Base-by-base conservation (phyloP, 2,888 invertebrate species). In the Zygogramma bicolorata region DNA sequence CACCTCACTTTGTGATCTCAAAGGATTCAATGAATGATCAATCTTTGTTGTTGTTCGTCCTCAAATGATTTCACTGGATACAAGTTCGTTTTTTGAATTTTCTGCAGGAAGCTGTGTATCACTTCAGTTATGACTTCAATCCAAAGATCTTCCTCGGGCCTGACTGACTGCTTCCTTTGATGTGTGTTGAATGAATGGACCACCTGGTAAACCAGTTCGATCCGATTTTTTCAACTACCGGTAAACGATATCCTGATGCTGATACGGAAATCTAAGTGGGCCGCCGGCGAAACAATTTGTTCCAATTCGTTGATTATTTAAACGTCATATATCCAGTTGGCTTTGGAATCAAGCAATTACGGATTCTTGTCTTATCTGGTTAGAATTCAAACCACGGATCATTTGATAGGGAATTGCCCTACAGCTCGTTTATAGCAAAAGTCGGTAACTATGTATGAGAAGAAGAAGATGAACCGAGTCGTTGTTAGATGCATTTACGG, bases 261-360 rank as follows among this genome's bases (percentile, higher is more conserved):
- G 53, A 53, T 25, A 53, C 25, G 53, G 53, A 53, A 53, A 53
- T 53, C 25, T 53, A 53, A 53, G 53, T 53, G 13, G 53, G 53
- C 53, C 53, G n/a, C 53, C 3, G 53, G 53, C 53, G 53, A 53
- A 22, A 53, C 22, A 53, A 53, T 53, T 53, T 20, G 53, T 53
- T 53, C 25, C 53, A 53, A 53, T 53, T 53, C 53, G 25, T 53
- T 53, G 53, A 53, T 22, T 53, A 13, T 53, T 53, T 53, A 13
- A 53, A 25, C 22, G 8, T 53, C 53, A 25, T 53, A 53, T 10
- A 53, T 22, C 53, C 25, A 53, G 22, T 53, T 25, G 22, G 25
- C 53, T 53, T 53, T 53, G 53, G 25, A 53, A 22, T 53, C 53
- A 4, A 25, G 53, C 25, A 53, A 53, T 53, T 53, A 53, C 53